A percentile compares a stretch with the other conserved stretches of the same genome.
Conservation (phyloP, 2,113 vertebrate genomes). For the Tympanuchus pallidicinctus region DNA sequence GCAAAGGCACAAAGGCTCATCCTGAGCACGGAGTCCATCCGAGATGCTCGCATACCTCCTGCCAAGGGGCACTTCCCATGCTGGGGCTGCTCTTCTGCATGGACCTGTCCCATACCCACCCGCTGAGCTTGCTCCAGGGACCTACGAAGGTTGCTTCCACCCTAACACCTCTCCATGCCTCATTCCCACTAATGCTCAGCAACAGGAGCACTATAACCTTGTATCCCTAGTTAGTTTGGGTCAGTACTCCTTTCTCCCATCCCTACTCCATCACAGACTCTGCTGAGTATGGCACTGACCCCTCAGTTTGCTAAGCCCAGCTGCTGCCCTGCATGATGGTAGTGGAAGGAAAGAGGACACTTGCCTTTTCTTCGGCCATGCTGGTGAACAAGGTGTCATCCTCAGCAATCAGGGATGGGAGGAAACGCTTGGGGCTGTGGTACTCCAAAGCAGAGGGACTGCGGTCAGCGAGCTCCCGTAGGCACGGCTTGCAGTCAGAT, state of each 20-base stretch:
- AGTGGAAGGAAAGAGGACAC: background rate
- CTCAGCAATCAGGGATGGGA: conserved; percentile 76
- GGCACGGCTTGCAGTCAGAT: conserved; percentile 85
- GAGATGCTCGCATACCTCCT: background rate
- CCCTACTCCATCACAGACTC: background rate
- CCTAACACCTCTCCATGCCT: background rate
- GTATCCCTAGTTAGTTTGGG: background rate
- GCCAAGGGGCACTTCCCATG: rapidly evolving
- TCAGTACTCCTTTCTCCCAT: background rate
- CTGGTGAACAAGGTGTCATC: conserved; percentile 77
- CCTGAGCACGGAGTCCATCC: rapidly evolving
- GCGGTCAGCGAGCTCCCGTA: conserved; percentile 37
- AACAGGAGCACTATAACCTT: background rate
- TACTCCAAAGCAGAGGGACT: conserved; percentile 45
- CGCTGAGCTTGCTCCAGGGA: background rate
- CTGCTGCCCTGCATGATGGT: rapidly evolving
- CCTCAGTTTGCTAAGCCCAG: background rate
- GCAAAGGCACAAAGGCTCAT: background rate
- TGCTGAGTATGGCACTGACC: background rate
- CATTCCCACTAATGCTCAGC: background rate
- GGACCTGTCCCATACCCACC: background rate
- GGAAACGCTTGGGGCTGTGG: conserved; percentile 66
- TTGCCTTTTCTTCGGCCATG: conserved; percentile 82
- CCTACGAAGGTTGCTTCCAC: background rate
- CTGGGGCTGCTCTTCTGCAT: background rate